Conservation (phyloP, 1,140 invertebrate species). For the Parasteatoda tepidariorum region DNA sequence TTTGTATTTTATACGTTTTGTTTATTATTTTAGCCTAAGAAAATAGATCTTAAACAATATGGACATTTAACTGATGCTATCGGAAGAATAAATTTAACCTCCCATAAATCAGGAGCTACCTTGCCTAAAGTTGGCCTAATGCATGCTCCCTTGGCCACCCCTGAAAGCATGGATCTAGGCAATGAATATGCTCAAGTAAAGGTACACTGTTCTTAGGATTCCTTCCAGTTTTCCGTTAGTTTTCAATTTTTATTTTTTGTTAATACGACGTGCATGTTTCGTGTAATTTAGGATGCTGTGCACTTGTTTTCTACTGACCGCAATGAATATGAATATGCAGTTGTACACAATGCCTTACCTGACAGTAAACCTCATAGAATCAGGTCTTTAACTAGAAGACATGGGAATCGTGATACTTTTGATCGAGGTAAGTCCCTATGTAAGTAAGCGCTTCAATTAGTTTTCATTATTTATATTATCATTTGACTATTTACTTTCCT, state of each 20-base stretch:
- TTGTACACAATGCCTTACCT: slow-evolving; percentile 65
- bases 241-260: not conserved
- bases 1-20: slow-evolving; percentile 22
- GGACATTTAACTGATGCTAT: slow-evolving; percentile 88
- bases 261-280: not conserved
- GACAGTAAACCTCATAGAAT: slow-evolving; percentile 63
- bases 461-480: not conserved
- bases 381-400: slow-evolving; percentile 51
- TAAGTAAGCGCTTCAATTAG: not conserved
- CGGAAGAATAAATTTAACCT: slow-evolving; percentile 77
- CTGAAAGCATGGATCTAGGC: slow-evolving; percentile 82
- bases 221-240: slow-evolving; percentile 63
- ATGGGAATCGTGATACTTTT: slow-evolving; percentile 59
- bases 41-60: slow-evolving; percentile 90
- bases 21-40: slow-evolving; percentile 72
- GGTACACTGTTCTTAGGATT: slow-evolving; percentile 70
- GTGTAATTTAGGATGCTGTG: slow-evolving; percentile 72
- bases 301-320: slow-evolving; percentile 71
- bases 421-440: slow-evolving; percentile 52
- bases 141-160: slow-evolving; percentile 82
- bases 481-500: no score
- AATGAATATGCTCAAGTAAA: slow-evolving; percentile 75
- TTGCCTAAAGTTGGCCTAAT: slow-evolving; percentile 70
- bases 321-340: slow-evolving; percentile 64
- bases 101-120: slow-evolving; percentile 56